Percentiles rank a stretch among this genome's conserved stretches.
These are phyloP conservation scores for Pherbina coryleti DNA, from an alignment of 2,888 invertebrate species.

Conservation along the genomic window DNA sequence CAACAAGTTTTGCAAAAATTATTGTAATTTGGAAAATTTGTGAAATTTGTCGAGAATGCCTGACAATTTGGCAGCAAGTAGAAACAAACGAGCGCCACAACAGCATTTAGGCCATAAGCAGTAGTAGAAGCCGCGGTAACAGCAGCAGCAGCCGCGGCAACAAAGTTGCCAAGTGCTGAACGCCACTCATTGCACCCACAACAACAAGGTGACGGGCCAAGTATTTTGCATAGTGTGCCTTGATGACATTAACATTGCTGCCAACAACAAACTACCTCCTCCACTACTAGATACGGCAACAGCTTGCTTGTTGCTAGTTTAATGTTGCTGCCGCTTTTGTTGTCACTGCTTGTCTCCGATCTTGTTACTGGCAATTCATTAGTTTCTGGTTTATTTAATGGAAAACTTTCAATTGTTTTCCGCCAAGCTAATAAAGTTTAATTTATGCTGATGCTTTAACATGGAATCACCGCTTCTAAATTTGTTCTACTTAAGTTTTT, in stretches of 20 bases:
- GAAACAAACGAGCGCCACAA: background rate
- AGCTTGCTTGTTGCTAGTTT: too few relatives aligned
- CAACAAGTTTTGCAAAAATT: conserved; percentile 10
- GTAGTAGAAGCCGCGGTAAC: background rate
- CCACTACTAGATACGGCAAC: too few relatives aligned
- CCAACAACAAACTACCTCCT: too few relatives aligned
- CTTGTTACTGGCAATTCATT: background rate
- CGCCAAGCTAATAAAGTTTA: too few relatives aligned
- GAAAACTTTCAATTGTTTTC: too few relatives aligned
- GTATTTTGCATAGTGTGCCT: background rate
- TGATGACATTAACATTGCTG: conserved; percentile 11
- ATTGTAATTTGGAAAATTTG: conserved; percentile 15
- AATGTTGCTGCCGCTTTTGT: background rate
- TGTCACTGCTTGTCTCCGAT: background rate
- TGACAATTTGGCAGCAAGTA: background rate
- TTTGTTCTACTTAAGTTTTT: too few relatives aligned
- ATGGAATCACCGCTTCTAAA: too few relatives aligned
- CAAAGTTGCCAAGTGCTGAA: background rate
- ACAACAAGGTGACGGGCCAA: background rate
- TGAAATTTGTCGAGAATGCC: conserved; percentile 5
- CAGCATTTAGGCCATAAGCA: background rate
- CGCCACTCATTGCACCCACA: background rate
- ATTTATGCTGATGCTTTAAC: too few relatives aligned
- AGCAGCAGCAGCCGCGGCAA: background rate
- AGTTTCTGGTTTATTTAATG: too few relatives aligned